Evolutionary conservation across 2,113 vertebrate genomes (phyloP), one percentile per base, ranked within the genome.

Genomic region (Scomber scombrus): DNA sequence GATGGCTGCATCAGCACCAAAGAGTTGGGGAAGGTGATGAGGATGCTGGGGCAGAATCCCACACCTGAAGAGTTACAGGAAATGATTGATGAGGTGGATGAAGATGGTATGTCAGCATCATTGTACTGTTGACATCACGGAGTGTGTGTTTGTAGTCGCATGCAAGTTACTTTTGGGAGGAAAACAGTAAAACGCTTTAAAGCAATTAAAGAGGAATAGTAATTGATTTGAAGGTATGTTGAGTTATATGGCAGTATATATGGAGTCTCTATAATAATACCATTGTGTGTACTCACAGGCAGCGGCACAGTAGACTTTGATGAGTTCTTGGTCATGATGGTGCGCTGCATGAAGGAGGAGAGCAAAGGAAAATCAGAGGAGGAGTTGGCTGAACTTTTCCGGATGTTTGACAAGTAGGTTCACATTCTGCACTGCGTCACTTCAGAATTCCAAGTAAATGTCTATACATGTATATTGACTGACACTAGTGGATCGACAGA

Each of bases 251-350:
- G 54, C 10, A 52, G 3, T 43, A 19, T 29, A 75, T 34, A 2
- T 14, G 2, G 3, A 56, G 50, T 63, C 18, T 29, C 43, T 4
- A 18, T 46, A 4, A 18, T 46, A 4, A 65, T 13, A 50, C 8
- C 12, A 21, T 46, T 43, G 18, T 72, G 51, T 78, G 8, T 82
- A 13, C 71, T 69, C 49, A n/a, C 83, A 96, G 95, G 95, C 47
- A 96, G 95, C 7, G 95, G 95, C 12, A 96, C 95, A 0, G 95
- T 96, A 40, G 95, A 95, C 66, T 96, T 96, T 54, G 95, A 96
- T 82, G 95, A 96, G 89, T 96, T 96, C 92, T 85, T 96, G 83
- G 94, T 95, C 10, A 96, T 96, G 95, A 96, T 96, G 95, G 95
- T 96, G 15, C 94, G 95, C 89, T 95, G 95, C 64, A 96, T 95